Percentiles rank a stretch among this genome's conserved stretches.
Conservation (phyloP, 2,888 invertebrate genomes). For the Sinodicranocentrus sp. region DNA sequence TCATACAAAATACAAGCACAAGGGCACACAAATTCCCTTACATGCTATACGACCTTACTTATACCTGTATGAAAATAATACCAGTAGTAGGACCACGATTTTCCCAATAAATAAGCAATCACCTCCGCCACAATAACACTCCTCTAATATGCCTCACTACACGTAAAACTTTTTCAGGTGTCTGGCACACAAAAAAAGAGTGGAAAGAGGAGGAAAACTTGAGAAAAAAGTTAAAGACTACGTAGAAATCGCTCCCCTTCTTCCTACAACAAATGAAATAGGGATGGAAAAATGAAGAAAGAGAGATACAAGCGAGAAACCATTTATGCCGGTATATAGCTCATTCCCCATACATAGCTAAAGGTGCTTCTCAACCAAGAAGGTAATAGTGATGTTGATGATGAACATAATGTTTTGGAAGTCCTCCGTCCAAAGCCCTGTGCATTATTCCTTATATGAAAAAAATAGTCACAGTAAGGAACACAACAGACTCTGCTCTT, state of each 20-base stretch:
- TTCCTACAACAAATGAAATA: background rate
- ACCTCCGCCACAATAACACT: slow-evolving; percentile 45
- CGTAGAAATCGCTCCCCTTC: background rate
- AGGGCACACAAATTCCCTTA: slow-evolving; percentile 16
- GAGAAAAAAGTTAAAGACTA: background rate
- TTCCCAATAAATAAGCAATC: slow-evolving; percentile 60
- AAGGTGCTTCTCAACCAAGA: slow-evolving; percentile 6
- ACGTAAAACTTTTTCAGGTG: slow-evolving; percentile 45
- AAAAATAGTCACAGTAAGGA: background rate
- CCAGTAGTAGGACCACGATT: slow-evolving; percentile 27
- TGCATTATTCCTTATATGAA: slow-evolving; percentile 1
- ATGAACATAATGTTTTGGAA: background rate
- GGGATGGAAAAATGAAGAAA: background rate
- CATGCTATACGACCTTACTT: background rate
- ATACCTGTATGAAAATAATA: slow-evolving; percentile 30
- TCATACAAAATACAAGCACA: slow-evolving; percentile 28
- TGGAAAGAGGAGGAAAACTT: background rate
- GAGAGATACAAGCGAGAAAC: background rate
- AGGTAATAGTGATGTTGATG: slow-evolving; percentile 12
- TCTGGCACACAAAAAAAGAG: slow-evolving; percentile 9
- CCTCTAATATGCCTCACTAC: background rate
- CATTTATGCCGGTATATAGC: background rate
- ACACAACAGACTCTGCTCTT: background rate
- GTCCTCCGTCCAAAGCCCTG: background rate
- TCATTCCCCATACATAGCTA: background rate